phyloP scores from a whole-genome alignment of 92 coral and sea anemone species.

The Epizoanthus fatuus region DNA sequence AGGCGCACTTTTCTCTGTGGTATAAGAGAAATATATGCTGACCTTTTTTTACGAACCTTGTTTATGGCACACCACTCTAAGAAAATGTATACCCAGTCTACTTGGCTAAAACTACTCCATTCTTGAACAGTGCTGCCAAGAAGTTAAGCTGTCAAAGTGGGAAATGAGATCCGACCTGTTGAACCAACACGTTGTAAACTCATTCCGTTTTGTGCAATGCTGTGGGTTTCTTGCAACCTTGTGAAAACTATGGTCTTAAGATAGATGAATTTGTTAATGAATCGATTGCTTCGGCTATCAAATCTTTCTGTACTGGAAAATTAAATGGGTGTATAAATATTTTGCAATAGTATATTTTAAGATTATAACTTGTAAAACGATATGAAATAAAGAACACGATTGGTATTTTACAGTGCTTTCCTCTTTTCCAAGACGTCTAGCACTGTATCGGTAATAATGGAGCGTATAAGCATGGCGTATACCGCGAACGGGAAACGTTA shows the following conservation, averaged over 20 bases:
- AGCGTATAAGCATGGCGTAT: no score
- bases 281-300: background rate
- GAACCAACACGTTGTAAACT: background rate
- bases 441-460: no score
- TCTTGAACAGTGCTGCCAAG: background rate
- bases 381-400: background rate
- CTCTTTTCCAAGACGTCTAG: no score
- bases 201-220: no score
- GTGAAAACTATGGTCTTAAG: background rate
- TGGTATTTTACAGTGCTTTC: background rate
- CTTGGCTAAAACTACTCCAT: no score
- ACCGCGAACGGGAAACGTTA: no score
- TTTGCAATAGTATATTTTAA: background rate
- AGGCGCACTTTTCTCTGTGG: no score
- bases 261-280: background rate
- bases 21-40: no score
- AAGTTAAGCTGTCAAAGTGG: background rate
- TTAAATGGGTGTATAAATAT: slow-evolving; percentile 2
- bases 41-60: no score
- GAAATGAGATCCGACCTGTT: background rate
- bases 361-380: background rate
- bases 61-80: no score
- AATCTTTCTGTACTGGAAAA: background rate
- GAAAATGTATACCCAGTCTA: no score
- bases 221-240: no score